A percentile compares a stretch with the other conserved stretches of the same genome.
phyloP scores from a whole-genome alignment of 2,113 vertebrate genomes.

The Misgurnus mizolepis region DNA sequence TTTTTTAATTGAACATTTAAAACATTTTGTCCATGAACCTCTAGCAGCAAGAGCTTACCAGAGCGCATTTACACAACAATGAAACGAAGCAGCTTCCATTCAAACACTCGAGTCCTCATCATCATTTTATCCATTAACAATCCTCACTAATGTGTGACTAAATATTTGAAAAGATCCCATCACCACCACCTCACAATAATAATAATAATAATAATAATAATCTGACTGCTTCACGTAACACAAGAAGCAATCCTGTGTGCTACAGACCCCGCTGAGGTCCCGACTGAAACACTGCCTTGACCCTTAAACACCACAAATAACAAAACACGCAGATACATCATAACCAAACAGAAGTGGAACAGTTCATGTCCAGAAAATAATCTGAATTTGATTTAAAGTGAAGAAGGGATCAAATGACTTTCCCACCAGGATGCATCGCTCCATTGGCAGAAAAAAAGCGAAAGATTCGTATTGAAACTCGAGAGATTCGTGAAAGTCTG shows the following conservation, averaged over 20 bases:
- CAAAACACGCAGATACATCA: constrained; percentile 44
- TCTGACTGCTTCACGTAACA: constrained; percentile 48
- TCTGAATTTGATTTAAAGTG: neutral
- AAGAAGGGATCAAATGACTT: neutral
- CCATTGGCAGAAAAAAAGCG: neutral
- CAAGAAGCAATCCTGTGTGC: constrained; percentile 19
- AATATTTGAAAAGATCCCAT: constrained; percentile 49
- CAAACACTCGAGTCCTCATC: constrained; percentile 64
- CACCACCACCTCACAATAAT: constrained; percentile 47
- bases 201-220: constrained; percentile 36
- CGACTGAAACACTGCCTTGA: constrained; percentile 46
- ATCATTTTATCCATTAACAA: constrained; percentile 57
- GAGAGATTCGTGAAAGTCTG: constrained; percentile 16
- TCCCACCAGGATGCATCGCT: neutral
- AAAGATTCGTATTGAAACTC: neutral
- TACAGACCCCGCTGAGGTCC: constrained; percentile 48
- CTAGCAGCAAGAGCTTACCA: constrained; percentile 63
- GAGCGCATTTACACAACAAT: constrained; percentile 64
- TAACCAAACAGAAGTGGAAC: constrained; percentile 7
- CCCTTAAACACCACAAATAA: constrained; percentile 57
- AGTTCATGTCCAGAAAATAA: neutral
- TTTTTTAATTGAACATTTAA: constrained; percentile 75
- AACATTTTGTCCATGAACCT: constrained; percentile 68
- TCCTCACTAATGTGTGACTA: constrained; percentile 36
- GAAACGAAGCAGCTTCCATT: constrained; percentile 57